phyloP scores from a whole-genome alignment of 30 jellyfish, hydroid and myxozoan species.

The Phacellophora camtschatica region DNA sequence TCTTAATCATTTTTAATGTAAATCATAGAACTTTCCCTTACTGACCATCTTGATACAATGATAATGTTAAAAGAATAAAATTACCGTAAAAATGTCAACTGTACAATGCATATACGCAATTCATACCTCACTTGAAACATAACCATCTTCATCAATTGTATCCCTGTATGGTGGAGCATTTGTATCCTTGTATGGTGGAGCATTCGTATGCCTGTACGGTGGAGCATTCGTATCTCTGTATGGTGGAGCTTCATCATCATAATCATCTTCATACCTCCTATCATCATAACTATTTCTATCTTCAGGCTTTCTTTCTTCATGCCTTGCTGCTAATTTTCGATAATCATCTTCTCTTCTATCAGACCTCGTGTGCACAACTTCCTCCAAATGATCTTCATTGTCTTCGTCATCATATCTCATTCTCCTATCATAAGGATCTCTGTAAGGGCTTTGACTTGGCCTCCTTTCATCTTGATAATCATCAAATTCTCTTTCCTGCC shows the following conservation, averaged over 20 bases:
- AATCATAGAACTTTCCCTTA: too few species aligned
- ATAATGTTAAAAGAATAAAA: too few species aligned
- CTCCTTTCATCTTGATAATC: background rate
- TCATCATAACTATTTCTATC: background rate
- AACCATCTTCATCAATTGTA: constrained; percentile 43
- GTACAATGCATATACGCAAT: too few species aligned
- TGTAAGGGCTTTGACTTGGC: background rate
- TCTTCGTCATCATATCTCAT: constrained; percentile 19
- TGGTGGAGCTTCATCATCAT: background rate
- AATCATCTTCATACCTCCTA: background rate
- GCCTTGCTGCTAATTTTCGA: background rate
- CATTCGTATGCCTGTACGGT: background rate
- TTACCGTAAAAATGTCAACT: too few species aligned
- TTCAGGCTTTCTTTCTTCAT: background rate
- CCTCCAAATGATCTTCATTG: background rate
- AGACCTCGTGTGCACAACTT: background rate
- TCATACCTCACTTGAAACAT: constrained; percentile 43
- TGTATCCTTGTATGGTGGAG: background rate
- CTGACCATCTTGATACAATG: too few species aligned
- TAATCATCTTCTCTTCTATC: background rate
- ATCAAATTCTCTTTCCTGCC: background rate
- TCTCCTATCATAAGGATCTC: background rate
- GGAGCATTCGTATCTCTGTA: background rate
- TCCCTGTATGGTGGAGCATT: constrained; percentile 20
- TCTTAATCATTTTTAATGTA: too few species aligned